phyloP scores from a whole-genome alignment of 2,113 vertebrate genomes.

The Microtus richardsoni region DNA sequence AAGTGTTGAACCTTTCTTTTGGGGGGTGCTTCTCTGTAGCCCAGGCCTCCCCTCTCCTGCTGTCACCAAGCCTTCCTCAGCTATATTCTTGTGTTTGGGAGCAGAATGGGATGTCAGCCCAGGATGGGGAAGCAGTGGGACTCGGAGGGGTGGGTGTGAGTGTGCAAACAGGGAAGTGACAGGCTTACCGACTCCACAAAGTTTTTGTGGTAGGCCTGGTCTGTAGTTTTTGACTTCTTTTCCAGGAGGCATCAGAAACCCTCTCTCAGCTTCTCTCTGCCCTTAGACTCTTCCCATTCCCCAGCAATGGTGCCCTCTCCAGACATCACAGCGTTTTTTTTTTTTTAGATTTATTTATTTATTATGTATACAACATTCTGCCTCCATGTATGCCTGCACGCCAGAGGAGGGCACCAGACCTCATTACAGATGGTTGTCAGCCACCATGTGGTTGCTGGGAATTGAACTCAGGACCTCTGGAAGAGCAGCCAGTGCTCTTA shows the following conservation, averaged over 20 bases:
- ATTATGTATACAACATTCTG: no score
- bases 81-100: neutral
- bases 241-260: neutral
- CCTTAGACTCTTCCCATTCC: neutral
- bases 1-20: neutral
- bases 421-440: no score
- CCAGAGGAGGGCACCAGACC: no score
- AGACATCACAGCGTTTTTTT: neutral
- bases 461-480: no score
- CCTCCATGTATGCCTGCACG: no score
- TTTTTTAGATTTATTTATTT: no score
- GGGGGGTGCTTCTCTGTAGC: neutral
- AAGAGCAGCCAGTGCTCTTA: no score
- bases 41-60: neutral
- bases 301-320: neutral
- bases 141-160: neutral
- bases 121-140: neutral
- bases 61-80: neutral
- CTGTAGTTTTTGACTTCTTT: neutral
- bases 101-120: slow-evolving; percentile 85
- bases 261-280: neutral
- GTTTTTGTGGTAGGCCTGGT: neutral
- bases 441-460: no score
- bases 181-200: neutral
- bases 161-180: neutral